Percentiles rank a stretch among this genome's conserved stretches.
These are phyloP conservation scores for Patella pellucida DNA, from an alignment of 2,888 invertebrate genomes.

Conservation along the genomic window DNA sequence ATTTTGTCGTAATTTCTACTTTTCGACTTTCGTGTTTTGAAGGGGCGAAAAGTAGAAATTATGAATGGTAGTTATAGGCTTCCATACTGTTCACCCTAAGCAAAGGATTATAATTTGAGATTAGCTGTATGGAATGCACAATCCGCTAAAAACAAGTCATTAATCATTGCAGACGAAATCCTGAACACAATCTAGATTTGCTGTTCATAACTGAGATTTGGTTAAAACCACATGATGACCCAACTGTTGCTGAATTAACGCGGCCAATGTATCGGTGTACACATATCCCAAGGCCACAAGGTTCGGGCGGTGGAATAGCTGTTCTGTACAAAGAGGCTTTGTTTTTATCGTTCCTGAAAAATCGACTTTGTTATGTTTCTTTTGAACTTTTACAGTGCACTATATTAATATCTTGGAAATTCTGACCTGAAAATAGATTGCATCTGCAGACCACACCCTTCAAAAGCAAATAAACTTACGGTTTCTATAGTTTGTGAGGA, in stretches of 20 bases:
- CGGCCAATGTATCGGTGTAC: not conserved
- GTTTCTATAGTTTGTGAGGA: not conserved
- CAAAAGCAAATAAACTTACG: not conserved
- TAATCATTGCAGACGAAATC: not conserved
- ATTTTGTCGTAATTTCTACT: too few relatives aligned
- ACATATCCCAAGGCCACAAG: not conserved
- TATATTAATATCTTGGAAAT: not conserved
- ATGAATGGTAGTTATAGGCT: too few relatives aligned
- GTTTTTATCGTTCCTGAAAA: too few relatives aligned
- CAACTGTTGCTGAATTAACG: not conserved
- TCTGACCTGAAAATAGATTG: not conserved
- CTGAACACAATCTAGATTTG: not conserved
- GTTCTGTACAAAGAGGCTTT: not conserved
- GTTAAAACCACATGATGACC: not conserved
- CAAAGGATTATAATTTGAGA: not conserved
- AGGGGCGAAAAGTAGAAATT: too few relatives aligned
- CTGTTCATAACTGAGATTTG: constrained; percentile 6
- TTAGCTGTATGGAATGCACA: constrained; percentile 1
- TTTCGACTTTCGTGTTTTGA: too few relatives aligned
- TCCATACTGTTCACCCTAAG: too few relatives aligned
- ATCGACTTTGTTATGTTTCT: not conserved
- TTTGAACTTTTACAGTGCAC: not conserved
- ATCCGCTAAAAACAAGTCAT: constrained; percentile 2
- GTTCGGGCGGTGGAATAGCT: not conserved
- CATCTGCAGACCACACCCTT: not conserved